These are phyloP conservation scores for Drosophila subsilvestris DNA, from an alignment of 2,888 invertebrate species.

Conservation along the genomic window DNA sequence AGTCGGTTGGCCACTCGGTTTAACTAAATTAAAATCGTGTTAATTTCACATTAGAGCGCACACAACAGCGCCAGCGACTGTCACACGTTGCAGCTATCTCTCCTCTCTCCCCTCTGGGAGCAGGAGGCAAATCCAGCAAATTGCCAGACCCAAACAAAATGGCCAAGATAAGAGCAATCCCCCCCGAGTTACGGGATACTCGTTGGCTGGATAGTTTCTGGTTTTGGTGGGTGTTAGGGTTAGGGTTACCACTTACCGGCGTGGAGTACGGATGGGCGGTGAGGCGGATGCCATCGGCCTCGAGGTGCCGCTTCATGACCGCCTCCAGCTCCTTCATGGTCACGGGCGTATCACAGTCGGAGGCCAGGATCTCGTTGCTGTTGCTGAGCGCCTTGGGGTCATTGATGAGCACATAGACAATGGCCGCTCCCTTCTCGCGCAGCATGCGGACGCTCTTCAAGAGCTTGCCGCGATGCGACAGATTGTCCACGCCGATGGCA, in stretches of 20 bases:
- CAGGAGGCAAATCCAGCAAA: constrained; percentile 51
- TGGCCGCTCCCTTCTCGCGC: constrained; percentile 95
- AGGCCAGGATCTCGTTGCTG: constrained; percentile 85
- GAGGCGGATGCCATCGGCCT: constrained; percentile 93
- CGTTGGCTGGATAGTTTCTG: constrained; percentile 13
- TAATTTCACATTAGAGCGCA: constrained; percentile 80
- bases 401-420: constrained; percentile 96
- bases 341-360: constrained; percentile 84
- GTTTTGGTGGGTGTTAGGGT: background rate
- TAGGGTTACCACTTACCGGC: constrained; percentile 91
- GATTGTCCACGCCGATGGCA: constrained; percentile 95
- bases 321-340: constrained; percentile 87
- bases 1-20: constrained; percentile 76
- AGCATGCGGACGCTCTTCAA: constrained; percentile 93
- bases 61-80: constrained; percentile 60
- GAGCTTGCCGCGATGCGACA: constrained; percentile 91
- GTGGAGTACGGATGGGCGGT: constrained; percentile 95
- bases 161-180: constrained; percentile 63
- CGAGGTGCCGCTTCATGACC: constrained; percentile 92
- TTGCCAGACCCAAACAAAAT: constrained; percentile 70
- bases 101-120: background rate
- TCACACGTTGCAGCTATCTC: constrained; percentile 51
- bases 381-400: constrained; percentile 87
- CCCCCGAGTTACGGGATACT: background rate
- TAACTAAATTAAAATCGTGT: constrained; percentile 80